Base-by-base conservation (phyloP, 2,888 invertebrate genomes). In the Pediacus dermestoides region DNA sequence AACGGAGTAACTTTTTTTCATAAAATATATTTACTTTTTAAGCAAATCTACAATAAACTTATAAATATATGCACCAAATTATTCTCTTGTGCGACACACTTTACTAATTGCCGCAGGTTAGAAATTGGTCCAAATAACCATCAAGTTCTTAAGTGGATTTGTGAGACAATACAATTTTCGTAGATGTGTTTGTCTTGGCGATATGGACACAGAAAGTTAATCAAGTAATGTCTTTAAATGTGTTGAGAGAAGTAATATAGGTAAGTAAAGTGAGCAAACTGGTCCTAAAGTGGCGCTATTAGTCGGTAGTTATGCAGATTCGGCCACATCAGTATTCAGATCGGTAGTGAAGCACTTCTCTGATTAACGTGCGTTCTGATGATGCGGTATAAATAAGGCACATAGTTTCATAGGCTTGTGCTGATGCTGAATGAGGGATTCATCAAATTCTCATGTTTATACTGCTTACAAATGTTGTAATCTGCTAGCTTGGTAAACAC, bases 241-340 rank as follows among this genome's bases (percentile, higher is more conserved):
- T 44, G 49, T 53, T 43, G 34, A 37, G 42, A 27, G 36, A 38
- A 31, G 23, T 33, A 46, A 50, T 48, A 46, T 48, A 43, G 46
- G 48, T 49, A 39, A 42, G 39, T 23, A 33, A 48, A 45, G 40
- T 41, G 42, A 32, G 43, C 37, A 39, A 45, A 39, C 38, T 46
- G 41, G 40, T 36, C 40, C 34, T 32, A 41, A 40, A 44, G 49
- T 30, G 41, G 43, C 21, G 55, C 55, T 52, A 53, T 58, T 57
- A 57, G 49, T 46, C 47, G 46, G 48, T 54, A 51, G 52, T 60
- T 60, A 60, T 60, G 60, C 50, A 60, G 53, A 60, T 60, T 58
- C 45, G 42, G 41, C 46, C 33, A 32, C 55, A 59, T 60, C 57
- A 59, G 59, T 59, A 61, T 61, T 61, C 60, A 55, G 52, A 58